These are phyloP conservation scores for Oncopeltus fasciatus DNA, from an alignment of 1,140 invertebrate species.

Conservation along the genomic window DNA sequence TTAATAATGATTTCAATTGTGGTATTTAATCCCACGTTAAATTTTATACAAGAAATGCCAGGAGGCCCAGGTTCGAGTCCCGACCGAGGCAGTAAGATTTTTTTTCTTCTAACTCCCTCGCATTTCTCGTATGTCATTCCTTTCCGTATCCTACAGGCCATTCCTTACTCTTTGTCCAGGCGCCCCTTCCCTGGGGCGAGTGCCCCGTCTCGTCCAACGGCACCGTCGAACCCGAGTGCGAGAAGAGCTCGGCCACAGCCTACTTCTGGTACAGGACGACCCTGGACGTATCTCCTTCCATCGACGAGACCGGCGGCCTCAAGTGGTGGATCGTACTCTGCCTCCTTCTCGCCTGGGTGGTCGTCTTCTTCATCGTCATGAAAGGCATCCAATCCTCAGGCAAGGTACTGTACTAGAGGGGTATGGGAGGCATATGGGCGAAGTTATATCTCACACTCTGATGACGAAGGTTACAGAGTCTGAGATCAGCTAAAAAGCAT, in stretches of 20 bases:
- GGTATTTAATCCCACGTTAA: too few relatives aligned
- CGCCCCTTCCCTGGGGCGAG: constrained; percentile 64
- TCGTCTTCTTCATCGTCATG: constrained; percentile 95
- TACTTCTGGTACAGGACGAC: constrained; percentile 83
- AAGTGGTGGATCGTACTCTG: constrained; percentile 92
- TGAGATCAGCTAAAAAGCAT: background rate
- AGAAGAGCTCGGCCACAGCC: constrained; percentile 64
- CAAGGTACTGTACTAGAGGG: too few relatives aligned
- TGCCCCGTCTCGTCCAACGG: constrained; percentile 61
- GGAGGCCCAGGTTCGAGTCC: too few relatives aligned
- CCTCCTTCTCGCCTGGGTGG: constrained; percentile 79
- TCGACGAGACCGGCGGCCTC: constrained; percentile 67
- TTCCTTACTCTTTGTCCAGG: too few relatives aligned
- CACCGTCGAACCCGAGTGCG: constrained; percentile 55
- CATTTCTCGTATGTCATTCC: too few relatives aligned
- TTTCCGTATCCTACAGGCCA: too few relatives aligned
- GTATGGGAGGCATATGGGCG: too few relatives aligned
- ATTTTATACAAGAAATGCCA: too few relatives aligned
- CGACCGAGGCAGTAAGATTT: too few relatives aligned
- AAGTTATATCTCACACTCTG: background rate
- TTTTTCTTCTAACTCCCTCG: too few relatives aligned
- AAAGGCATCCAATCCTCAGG: constrained; percentile 95
- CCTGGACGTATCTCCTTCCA: constrained; percentile 65
- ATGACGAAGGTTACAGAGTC: background rate
- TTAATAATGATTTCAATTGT: too few relatives aligned